A percentile compares a stretch with the other conserved stretches of the same genome.
Conservation (phyloP, 2,113 vertebrate species). For the Sclerurus mexicanus region DNA sequence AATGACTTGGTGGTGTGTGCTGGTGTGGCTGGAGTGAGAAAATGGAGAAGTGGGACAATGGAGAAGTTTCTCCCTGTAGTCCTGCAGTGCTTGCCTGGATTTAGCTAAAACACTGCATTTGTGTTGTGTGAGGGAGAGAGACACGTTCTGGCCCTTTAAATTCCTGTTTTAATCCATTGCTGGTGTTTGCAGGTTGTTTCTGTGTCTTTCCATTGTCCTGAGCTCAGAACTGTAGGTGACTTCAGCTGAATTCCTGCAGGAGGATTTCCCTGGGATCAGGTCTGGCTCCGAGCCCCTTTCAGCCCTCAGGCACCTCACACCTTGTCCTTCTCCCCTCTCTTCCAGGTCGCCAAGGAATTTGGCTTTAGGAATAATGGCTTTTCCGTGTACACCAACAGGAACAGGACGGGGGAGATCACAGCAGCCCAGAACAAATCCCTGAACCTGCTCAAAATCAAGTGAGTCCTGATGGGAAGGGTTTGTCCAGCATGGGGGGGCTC, state of each 20-base stretch:
- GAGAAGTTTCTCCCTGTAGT: neutral
- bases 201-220: neutral
- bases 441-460: constrained; percentile 96
- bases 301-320: neutral
- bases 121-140: neutral
- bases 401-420: constrained; percentile 92
- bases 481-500: neutral
- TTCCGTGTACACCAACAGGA: constrained; percentile 92
- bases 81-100: neutral
- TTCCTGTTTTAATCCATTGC: neutral
- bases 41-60: fast-evolving
- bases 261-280: neutral
- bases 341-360: constrained; percentile 94
- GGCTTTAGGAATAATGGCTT: constrained; percentile 95
- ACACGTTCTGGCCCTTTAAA: neutral
- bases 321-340: neutral
- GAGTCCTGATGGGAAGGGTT: constrained; percentile 41
- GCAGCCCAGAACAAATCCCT: constrained; percentile 89
- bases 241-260: neutral
- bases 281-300: neutral
- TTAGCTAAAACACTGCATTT: neutral
- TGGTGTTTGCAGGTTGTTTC: neutral
- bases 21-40: neutral
- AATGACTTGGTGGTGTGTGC: neutral
- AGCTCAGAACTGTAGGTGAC: neutral